Conservation (phyloP, 2,113 vertebrate species). For the Tenrec ecaudatus region DNA sequence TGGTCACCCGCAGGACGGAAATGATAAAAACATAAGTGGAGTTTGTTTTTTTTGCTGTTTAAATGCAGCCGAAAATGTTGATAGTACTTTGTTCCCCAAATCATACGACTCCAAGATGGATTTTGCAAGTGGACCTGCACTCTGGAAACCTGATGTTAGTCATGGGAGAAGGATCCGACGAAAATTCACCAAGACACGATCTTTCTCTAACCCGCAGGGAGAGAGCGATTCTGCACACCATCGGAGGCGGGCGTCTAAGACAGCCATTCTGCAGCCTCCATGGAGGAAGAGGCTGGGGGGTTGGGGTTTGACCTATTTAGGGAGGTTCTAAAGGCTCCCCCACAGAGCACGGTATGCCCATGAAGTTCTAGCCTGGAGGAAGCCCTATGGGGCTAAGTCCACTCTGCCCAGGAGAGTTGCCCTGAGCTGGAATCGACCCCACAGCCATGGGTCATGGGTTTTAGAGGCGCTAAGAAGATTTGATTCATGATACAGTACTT, state of each 20-base stretch:
- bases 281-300: neutral
- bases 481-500: neutral
- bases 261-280: neutral
- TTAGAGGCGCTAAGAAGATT: neutral
- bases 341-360: neutral
- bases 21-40: neutral
- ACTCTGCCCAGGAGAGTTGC: neutral
- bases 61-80: neutral
- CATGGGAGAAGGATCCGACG: neutral
- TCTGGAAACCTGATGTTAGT: neutral
- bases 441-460: neutral
- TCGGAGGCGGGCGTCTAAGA: neutral
- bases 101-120: neutral
- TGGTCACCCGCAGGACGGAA: neutral
- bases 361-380: neutral
- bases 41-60: neutral
- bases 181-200: conserved; percentile 14
- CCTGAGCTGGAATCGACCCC: neutral
- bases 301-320: neutral
- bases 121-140: neutral
- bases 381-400: neutral
- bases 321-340: neutral
- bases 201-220: conserved; percentile 40
- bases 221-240: conserved; percentile 22
- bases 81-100: neutral